Evolutionary conservation across 2,113 vertebrate genomes (phyloP), one percentile per base, ranked within the genome.

Genomic region (Myrmecophaga tridactyla): DNA sequence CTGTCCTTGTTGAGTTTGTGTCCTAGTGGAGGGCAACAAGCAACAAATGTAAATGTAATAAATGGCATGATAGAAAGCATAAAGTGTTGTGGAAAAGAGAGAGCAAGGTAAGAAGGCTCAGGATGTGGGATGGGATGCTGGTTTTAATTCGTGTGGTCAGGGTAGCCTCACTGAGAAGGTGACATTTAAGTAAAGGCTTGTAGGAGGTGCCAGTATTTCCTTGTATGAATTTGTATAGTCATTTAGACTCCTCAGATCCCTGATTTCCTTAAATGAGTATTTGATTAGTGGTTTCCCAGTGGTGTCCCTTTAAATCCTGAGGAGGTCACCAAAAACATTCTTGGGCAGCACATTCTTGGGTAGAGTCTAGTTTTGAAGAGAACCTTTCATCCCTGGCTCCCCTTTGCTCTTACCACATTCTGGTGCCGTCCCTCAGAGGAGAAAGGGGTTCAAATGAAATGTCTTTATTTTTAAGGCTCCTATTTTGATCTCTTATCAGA

Each of bases 61-160:
- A 58, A 41, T 58, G 41, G 34, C 31, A 27, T 67, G 58, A 31
- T 39, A 56, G 62, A 39, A 70, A 13, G 39, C 43, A 18, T 17
- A 7, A 56, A 46, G 10, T 41, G 8, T 56, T 72, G 7, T 1
- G 36, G 75, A 34, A 82, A 25, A 51, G 56, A 7, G n/a, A 13
- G 1, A 17, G 4, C 31, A 27, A 14, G 7, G 7, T 39, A 3
- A 29, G 23, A 27, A 46, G 14, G 21, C 9, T 34, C 5, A 0
- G 5, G 12, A 29, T 13, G 34, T 36, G 41, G n/a, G 12, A 20
- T 4, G 9, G 23, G 41, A 18, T 27, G 21, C 6, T 4, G 8
- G 43, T 53, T 46, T 31, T 46, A n/a, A 6, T 29, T 29, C 7
- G 31, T 34, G 20, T 13, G 65, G 34, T 60, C 60, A 76, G 15